phyloP scores from a whole-genome alignment of 1,140 invertebrate genomes.

The Himalopsyche phryganea region DNA sequence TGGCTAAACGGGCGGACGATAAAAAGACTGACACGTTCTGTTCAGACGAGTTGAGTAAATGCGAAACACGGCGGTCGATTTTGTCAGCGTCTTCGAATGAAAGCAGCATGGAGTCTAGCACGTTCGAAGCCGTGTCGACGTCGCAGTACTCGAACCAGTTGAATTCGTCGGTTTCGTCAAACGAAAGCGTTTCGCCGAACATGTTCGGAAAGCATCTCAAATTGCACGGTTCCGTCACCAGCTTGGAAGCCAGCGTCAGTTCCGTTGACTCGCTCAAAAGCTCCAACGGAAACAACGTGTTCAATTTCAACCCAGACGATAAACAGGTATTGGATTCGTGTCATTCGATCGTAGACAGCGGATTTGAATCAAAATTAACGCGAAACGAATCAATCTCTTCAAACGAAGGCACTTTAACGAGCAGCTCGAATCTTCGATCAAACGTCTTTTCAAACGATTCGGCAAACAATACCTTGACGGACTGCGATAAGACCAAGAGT shows the following conservation, averaged over 20 bases:
- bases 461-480: neutral
- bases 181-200: slow-evolving; percentile 50
- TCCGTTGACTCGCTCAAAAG: slow-evolving; percentile 46
- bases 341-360: slow-evolving; percentile 46
- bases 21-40: too few relatives aligned
- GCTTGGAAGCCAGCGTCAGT: slow-evolving; percentile 50
- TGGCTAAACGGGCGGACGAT: too few relatives aligned
- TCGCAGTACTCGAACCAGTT: slow-evolving; percentile 35
- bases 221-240: slow-evolving; percentile 48
- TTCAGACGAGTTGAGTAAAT: too few relatives aligned
- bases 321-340: slow-evolving; percentile 45
- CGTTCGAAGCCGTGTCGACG: slow-evolving; percentile 18
- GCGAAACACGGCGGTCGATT: slow-evolving; percentile 28
- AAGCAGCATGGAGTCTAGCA: slow-evolving; percentile 30
- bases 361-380: slow-evolving; percentile 38
- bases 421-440: slow-evolving; percentile 38
- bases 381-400: slow-evolving; percentile 45
- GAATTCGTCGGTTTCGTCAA: slow-evolving; percentile 48
- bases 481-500: neutral
- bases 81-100: slow-evolving; percentile 29
- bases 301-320: slow-evolving; percentile 7
- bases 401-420: slow-evolving; percentile 50
- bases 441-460: slow-evolving; percentile 11
- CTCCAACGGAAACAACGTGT: slow-evolving; percentile 32
- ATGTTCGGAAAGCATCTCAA: slow-evolving; percentile 48